Evolutionary conservation across 2,797 vertebrate species (phyloP).

Genomic region (Malacoctenus gilli): DNA sequence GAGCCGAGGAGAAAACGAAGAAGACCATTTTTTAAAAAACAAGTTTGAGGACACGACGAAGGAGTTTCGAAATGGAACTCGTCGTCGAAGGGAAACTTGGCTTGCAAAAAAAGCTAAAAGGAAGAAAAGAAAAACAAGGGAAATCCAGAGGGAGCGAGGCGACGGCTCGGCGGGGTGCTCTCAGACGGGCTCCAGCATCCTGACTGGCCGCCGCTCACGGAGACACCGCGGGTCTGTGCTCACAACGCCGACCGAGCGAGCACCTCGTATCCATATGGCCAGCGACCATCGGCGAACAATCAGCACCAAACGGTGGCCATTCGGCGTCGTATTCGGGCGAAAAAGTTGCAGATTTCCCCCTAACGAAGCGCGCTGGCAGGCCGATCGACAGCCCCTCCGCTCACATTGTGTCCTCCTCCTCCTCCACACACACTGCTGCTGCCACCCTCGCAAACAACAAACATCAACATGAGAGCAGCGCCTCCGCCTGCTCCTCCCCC

Average conservation of each 20-base stretch:
- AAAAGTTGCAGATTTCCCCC: constrained; percentile 54
- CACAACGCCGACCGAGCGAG: constrained; percentile 25
- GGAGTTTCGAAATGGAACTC: constrained; percentile 10
- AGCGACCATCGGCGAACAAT: constrained; percentile 5
- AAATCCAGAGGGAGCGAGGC: constrained; percentile 47
- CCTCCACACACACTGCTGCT: constrained; percentile 51
- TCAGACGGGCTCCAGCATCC: constrained; percentile 70
- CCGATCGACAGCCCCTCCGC: constrained; percentile 41
- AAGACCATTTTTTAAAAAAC: constrained; percentile 70
- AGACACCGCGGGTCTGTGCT: constrained; percentile 24
- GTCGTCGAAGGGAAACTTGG: constrained; percentile 30
- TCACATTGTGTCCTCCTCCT: constrained; percentile 36
- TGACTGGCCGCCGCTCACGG: constrained; percentile 32
- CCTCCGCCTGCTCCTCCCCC: constrained; percentile 72
- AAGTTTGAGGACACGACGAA: constrained; percentile 32
- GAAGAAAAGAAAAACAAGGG: background rate
- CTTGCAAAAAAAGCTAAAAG: background rate
- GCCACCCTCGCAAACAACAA: constrained; percentile 69
- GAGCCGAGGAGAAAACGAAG: constrained; percentile 63
- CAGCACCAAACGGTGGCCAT: constrained; percentile 2
- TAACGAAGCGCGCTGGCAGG: constrained; percentile 35
- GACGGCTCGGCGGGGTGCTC: constrained; percentile 43
- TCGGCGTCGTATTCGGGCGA: constrained; percentile 15
- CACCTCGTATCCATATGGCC: constrained; percentile 31
- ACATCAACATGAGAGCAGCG: constrained; percentile 63